Evolutionary conservation across 2,888 invertebrate genomes (phyloP), one percentile per base, ranked within the genome.

Genomic region (Timandra comae): DNA sequence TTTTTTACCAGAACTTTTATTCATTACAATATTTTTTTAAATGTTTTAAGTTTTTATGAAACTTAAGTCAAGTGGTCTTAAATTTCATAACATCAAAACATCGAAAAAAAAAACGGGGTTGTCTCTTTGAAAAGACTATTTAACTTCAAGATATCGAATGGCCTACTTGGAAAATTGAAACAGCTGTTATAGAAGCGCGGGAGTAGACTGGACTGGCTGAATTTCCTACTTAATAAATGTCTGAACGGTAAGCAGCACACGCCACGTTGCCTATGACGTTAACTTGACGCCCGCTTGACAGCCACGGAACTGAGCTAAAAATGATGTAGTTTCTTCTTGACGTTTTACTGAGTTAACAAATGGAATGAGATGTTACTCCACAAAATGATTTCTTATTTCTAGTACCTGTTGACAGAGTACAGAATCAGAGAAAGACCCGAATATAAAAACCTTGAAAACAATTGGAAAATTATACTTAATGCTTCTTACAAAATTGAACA

Each of bases 201-300:
- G 44, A 33, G 48, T 41, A 40, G 47, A 31, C 46, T 48, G 48
- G 46, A 36, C 44, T 43, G 61, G 55, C 52, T 52, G 52, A 65
- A 64, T 68, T 68, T 69, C 61, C 63, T 70, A 68, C 63, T 76
- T 73, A 71, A 73, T 79, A 77, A 76, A 70, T 58, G 78, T 76
- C 72, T 52, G 49, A 56, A 53, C 38, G 52, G 46, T 45, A 48
- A 55, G 46, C 38, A 26, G 46, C 34, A 12, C 46, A 40, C 38
- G 51, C 50, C 50, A 49, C 51, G 48, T 43, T 52, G 42, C 49
- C 28, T 46, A 45, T 63, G 79, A 79, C 75, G 56, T 52, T 79
- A 79, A 79, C 71, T 69, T 64, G 80, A 79, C 76, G 51, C 37
- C 50, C 42, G 62, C 41, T 44, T 67, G 80, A 74, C 76, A 51